A percentile compares a stretch with the other conserved stretches of the same genome.
Evolutionary conservation across 2,113 vertebrate species (phyloP).

Genomic region (Aphyosemion australe): DNA sequence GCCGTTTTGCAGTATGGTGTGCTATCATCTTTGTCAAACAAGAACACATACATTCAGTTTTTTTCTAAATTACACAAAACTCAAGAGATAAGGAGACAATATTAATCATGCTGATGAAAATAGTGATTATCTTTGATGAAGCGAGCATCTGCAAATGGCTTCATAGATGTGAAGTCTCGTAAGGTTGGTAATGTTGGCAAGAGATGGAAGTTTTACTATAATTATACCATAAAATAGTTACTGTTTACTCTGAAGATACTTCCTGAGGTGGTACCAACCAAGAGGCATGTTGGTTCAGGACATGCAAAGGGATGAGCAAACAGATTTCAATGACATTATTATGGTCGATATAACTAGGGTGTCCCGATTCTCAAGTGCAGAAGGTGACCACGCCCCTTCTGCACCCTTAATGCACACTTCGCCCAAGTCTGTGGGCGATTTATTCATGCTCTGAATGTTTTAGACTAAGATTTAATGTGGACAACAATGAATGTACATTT

Average conservation of each 20-base stretch:
- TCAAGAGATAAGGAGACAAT: slow-evolving; percentile 24
- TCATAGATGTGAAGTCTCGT: slow-evolving; percentile 15
- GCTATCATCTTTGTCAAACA: slow-evolving; percentile 52
- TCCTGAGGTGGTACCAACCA: slow-evolving; percentile 40
- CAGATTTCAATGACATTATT: slow-evolving; percentile 11
- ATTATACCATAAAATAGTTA: slow-evolving; percentile 41
- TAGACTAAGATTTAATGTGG: no score
- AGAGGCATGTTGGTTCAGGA: slow-evolving; percentile 13
- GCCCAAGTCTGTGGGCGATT: no score
- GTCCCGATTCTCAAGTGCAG: no score
- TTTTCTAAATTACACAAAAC: slow-evolving; percentile 11
- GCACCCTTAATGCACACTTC: no score
- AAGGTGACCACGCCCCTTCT: no score
- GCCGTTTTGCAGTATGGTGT: slow-evolving; percentile 52
- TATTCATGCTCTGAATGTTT: no score
- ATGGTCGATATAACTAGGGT: no score
- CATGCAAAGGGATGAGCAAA: slow-evolving; percentile 3
- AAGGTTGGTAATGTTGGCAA: slow-evolving; percentile 27
- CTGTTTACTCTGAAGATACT: slow-evolving; percentile 43
- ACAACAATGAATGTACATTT: no score
- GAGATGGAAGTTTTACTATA: slow-evolving; percentile 26
- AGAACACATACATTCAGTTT: slow-evolving; percentile 6
- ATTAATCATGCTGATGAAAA: slow-evolving; percentile 22
- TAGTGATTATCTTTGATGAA: slow-evolving; percentile 48
- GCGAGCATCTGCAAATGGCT: slow-evolving; percentile 10